phyloP scores from a whole-genome alignment of 2,113 vertebrate species.

The Ondatra zibethicus region DNA sequence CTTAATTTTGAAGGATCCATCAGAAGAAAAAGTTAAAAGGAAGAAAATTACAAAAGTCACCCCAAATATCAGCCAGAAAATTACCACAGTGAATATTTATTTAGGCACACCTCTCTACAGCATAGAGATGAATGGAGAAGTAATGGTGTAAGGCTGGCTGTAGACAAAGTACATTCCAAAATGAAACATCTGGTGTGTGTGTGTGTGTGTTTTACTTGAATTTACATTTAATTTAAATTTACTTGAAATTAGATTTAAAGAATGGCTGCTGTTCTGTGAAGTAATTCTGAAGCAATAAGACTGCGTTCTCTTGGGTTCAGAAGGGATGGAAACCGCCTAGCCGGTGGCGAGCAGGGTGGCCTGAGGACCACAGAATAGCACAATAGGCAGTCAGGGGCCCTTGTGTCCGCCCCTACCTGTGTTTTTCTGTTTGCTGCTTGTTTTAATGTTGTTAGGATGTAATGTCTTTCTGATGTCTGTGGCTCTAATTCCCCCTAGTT shows the following conservation, averaged over 20 bases:
- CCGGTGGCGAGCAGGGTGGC: neutral
- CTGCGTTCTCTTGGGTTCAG: neutral
- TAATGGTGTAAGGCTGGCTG: neutral
- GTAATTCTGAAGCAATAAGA: neutral
- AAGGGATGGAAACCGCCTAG: neutral
- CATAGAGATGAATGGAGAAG: neutral
- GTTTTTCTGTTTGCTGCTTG: neutral
- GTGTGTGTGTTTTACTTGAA: neutral
- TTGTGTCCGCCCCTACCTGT: fast-evolving
- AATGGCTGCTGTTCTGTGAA: neutral
- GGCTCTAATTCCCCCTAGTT: neutral
- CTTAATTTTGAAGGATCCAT: neutral
- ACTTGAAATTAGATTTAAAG: neutral
- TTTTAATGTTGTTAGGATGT: slow-evolving; percentile 14
- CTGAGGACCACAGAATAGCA: fast-evolving
- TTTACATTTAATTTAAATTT: neutral
- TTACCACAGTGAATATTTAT: neutral
- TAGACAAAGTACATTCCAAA: neutral
- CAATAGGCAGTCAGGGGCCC: neutral
- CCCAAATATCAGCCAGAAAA: neutral
- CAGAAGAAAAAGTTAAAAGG: neutral
- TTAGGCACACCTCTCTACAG: neutral
- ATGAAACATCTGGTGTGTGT: neutral
- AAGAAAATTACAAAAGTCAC: slow-evolving; percentile 1
- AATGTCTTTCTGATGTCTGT: neutral